Percentiles rank a stretch among this genome's conserved stretches.
Conservation (phyloP, 2,797 vertebrate genomes). For the Podarcis lilfordi region DNA sequence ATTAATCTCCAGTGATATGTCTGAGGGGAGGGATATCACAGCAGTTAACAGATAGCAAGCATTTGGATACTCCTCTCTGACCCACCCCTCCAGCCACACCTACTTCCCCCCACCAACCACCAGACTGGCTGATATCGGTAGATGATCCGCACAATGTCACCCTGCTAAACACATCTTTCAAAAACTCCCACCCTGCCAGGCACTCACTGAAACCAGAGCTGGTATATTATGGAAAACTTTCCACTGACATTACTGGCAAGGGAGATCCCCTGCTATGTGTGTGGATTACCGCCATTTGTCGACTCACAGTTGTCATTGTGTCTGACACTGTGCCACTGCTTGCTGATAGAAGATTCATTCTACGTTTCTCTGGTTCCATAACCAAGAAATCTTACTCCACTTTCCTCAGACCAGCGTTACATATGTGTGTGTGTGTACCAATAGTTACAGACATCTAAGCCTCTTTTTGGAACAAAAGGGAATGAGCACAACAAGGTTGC, state of each 20-base stretch:
- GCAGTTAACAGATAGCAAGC: no score
- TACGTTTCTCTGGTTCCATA: not conserved
- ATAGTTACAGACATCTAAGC: not conserved
- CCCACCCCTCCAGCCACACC: no score
- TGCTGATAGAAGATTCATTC: not conserved
- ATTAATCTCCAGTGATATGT: no score
- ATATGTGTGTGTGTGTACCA: not conserved
- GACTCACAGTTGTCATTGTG: not conserved
- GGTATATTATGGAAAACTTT: not conserved
- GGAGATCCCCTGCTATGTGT: not conserved
- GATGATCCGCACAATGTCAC: no score
- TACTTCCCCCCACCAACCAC: no score
- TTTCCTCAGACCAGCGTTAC: not conserved
- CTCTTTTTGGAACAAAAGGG: slow-evolving; percentile 10
- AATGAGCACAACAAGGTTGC: slow-evolving; percentile 31
- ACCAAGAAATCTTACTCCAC: not conserved
- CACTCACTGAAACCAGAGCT: no score
- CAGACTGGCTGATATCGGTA: no score
- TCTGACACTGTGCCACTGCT: not conserved
- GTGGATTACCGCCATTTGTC: not conserved
- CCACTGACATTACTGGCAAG: not conserved
- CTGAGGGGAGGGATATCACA: no score
- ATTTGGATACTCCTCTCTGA: no score
- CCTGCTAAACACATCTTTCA: no score
- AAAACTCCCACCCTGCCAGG: no score